phyloP scores from a whole-genome alignment of 2,888 invertebrate species.

The Amphimallon solstitiale region DNA sequence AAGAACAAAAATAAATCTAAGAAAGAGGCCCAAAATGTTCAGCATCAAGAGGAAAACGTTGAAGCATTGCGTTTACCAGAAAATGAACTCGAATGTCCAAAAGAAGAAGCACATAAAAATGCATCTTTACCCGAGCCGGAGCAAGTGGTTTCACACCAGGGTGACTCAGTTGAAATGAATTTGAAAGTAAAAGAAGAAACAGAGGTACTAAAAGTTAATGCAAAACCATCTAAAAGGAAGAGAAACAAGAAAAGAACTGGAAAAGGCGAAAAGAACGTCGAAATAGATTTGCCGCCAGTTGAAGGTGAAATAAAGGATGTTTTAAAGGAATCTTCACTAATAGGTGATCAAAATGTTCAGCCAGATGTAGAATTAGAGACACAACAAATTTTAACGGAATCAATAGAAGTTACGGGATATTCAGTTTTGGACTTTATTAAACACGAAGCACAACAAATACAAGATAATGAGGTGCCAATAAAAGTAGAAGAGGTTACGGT shows the following conservation, averaged over 20 bases:
- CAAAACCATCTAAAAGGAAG: constrained; percentile 5
- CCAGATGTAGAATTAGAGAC: not conserved
- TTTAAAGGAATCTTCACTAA: not conserved
- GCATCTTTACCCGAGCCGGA: not conserved
- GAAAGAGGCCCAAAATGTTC: not conserved
- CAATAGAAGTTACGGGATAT: not conserved
- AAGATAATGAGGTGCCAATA: not conserved
- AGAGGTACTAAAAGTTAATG: not conserved
- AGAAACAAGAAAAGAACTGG: constrained; percentile 4
- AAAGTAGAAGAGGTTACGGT: no score
- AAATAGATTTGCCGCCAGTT: constrained; percentile 16
- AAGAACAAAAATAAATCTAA: constrained; percentile 32
- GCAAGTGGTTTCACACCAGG: no score
- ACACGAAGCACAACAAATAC: constrained; percentile 9
- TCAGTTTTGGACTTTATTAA: constrained; percentile 5
- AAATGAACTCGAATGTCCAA: not conserved
- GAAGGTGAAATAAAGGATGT: not conserved
- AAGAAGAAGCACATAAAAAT: constrained; percentile 16
- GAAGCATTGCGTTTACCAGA: constrained; percentile 4
- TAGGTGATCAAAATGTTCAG: not conserved
- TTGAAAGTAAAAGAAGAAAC: not conserved
- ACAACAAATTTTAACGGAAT: not conserved
- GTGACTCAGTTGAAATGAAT: no score
- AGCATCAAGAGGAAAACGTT: not conserved
- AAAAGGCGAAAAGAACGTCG: not conserved